These are phyloP conservation scores for Chloebia gouldiae DNA, from an alignment of 2,113 vertebrate genomes.

Conservation along the genomic window DNA sequence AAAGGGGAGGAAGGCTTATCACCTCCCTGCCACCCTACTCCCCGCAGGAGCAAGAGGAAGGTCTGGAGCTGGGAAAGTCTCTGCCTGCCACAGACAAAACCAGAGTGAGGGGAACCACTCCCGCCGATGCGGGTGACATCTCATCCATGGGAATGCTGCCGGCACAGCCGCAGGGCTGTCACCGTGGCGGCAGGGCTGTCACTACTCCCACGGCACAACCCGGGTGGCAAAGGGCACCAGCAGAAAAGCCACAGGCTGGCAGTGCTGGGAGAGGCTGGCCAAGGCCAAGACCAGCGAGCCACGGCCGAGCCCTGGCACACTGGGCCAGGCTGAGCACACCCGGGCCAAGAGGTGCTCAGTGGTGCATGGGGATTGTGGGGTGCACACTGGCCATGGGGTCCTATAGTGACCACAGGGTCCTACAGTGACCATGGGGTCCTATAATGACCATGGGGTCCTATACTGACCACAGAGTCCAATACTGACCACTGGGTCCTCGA, in stretches of 20 bases:
- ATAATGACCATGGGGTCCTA: too few species aligned
- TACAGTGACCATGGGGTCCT: rapidly evolving
- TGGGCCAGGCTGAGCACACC: background rate
- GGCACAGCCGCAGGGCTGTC: background rate
- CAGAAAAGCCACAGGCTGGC: background rate
- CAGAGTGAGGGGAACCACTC: conserved; percentile 4
- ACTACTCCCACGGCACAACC: background rate
- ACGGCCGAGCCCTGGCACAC: rapidly evolving
- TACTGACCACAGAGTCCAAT: background rate
- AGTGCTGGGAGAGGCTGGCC: background rate
- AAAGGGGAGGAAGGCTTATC: conserved; percentile 10
- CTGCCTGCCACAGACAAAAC: conserved; percentile 5
- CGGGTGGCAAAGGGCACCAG: rapidly evolving
- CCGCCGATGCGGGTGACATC: background rate
- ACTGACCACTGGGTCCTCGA: background rate
- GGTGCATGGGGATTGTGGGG: background rate
- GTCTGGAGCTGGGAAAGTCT: conserved; percentile 11
- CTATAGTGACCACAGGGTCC: background rate
- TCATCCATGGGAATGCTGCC: background rate
- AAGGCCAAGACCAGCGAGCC: background rate
- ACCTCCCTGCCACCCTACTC: conserved; percentile 7
- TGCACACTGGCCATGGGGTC: background rate
- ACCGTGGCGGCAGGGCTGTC: background rate
- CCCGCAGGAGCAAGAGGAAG: background rate
- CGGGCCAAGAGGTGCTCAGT: rapidly evolving